Conservation (phyloP, 30 jellyfish, hydroid and myxozoan genomes). For the Turritopsis dohrnii region DNA sequence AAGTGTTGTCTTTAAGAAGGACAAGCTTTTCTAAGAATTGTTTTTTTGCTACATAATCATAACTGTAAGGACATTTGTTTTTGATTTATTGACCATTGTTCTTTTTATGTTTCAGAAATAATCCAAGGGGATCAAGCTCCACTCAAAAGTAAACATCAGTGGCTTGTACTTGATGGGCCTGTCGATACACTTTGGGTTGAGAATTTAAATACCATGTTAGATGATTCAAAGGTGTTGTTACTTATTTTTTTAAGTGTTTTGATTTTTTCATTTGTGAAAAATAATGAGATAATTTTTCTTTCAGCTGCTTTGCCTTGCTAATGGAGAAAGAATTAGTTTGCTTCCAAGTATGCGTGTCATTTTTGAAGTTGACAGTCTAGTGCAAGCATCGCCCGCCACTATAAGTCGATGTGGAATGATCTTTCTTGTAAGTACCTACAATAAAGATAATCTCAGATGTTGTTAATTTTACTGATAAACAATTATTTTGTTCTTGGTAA, state of each 20-base stretch:
- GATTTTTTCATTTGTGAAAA: background rate
- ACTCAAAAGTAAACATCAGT: constrained; percentile 28
- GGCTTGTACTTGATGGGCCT: constrained; percentile 91
- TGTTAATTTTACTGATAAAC: background rate
- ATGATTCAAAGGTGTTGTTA: constrained; percentile 59
- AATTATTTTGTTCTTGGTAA: constrained; percentile 10
- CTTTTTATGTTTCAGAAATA: background rate
- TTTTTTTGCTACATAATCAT: too few species aligned
- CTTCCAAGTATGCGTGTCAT: constrained; percentile 57
- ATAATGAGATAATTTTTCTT: background rate
- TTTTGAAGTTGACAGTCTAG: constrained; percentile 69
- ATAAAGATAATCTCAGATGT: too few species aligned
- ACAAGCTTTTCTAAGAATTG: too few species aligned
- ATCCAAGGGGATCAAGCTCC: background rate
- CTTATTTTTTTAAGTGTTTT: background rate
- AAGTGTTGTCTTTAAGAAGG: too few species aligned
- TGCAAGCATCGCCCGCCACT: constrained; percentile 94
- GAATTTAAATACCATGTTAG: constrained; percentile 76
- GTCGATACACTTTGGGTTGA: constrained; percentile 89
- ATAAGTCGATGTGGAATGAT: constrained; percentile 94
- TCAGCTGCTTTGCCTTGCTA: constrained; percentile 61
- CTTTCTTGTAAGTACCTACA: constrained; percentile 48
- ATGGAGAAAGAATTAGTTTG: constrained; percentile 80
- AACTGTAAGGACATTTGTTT: background rate
- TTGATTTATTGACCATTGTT: background rate